Base-by-base conservation (phyloP, 2,113 vertebrate genomes). In the Taurulus bubalis region DNA sequence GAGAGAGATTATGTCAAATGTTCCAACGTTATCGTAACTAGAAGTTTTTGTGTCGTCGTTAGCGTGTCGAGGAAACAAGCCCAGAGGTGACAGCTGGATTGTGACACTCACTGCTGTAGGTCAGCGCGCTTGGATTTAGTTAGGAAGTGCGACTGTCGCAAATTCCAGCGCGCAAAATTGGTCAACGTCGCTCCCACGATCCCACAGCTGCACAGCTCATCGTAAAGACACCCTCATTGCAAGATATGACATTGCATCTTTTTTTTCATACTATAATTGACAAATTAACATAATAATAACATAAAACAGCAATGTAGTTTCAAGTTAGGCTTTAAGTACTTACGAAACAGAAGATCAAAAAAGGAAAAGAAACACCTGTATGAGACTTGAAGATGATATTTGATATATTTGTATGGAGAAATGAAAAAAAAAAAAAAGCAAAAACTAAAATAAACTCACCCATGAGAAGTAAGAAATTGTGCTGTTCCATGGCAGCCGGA, bases 1-100 rank as follows among this genome's bases (percentile, higher is more conserved):
- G 15, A 82, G 63, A 65, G n/a, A 36, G 32, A 74, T 79, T 74
- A 49, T 75, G 59, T 83, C 71, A 77, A 71, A 73, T 76, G 47
- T 63, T 74, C 49, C 26, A 73, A 14, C 45, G 16, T 71, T 64
- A 40, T 38, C 60, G 51, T 64, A 64, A 66, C 58, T 28, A 49
- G 10, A 74, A 47, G 45, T 65, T 67, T 47, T 58, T 40, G 8
- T 66, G 55, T 8, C 47, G 59, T 51, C 38, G 28, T 79, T 20
- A 47, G 68, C 22, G 53, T 40, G 11, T 45, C 26, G 1, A 20
- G 8, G 22, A 64, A 47, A 56, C 26, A 55, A 8, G 4, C 30
- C 11, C 6, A 45, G 53, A 65, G n/a, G 16, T 30, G 6, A 45
- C 28, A 56, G 14, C 15, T 14, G 55, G 22, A 38, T 8, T 18